Base-by-base conservation (phyloP, 2,888 invertebrate genomes). In the Myopa tessellatipennis region DNA sequence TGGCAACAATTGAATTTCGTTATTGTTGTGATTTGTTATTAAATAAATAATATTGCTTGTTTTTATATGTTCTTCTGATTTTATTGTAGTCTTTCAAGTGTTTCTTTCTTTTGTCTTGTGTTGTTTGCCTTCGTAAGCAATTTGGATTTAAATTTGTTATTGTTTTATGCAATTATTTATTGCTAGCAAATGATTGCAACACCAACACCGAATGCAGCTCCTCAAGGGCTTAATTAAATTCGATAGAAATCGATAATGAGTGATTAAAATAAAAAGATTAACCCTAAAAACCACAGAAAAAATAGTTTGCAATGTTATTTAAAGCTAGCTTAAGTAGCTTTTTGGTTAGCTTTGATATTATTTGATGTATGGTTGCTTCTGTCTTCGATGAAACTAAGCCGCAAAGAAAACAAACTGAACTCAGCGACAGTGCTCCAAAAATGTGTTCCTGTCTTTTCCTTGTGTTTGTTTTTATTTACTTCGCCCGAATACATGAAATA, bases 111-210 rank as follows among this genome's bases (percentile, higher is more conserved):
- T 4, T 38, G 14, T 68, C 45, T 8, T 26, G 18, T 69, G n/a
- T 6, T 69, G 26, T 52, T 50, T 8, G n/a, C 12, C 7, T 73
- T 40, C 12, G 12, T 63, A 45, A 8, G 8, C n/a, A 10, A 14
- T 60, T 72, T 38, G 7, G 16, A 50, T 55, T 71, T 71, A 8
- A 45, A 18, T 61, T 61, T 61, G 4, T n/a, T 26, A 61, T 34
- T 61, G 1, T 61, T 45, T 45, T 45, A 10, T 61, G 14, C 58
- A 63, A 63, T 63, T 63, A 63, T 26, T 63, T 12, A 18, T 50
- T 69, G 52, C 36, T 70, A 70, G 14, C 69, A 69, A 18, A 8
- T 36, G 70, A 70, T 55, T 70, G 26, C 69, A 52, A n/a, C 55
- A 6, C 8, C 55, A 55, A 16, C 55, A 16, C 10, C 55, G 16